Evolutionary conservation across 2,888 invertebrate genomes (phyloP), one percentile per base, ranked within the genome.

Genomic region (Meghimatium bilineatum): DNA sequence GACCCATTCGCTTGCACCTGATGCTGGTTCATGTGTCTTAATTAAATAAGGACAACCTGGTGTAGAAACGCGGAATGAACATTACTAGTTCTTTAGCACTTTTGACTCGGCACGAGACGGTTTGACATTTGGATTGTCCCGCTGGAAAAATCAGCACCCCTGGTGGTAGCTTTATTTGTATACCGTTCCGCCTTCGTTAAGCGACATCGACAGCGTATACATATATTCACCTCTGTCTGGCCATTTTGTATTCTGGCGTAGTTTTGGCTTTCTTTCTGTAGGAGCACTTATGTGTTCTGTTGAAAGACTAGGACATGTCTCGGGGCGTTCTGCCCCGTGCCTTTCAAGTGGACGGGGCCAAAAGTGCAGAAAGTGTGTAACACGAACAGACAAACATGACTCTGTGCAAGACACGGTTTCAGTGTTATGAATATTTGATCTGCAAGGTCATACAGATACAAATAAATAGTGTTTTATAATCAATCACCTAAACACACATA

Each of bases 111-210:
- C 32, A 60, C 36, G 77, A 60, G 63, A n/a, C 52, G 26, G 77
- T 32, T 38, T 77, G 77, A 77, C 77, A 77, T 36, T 60, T 63
- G 26, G 63, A 63, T 60, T 36, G 63, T 63, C 77, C 76, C 26
- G 63, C 10, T 32, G 36, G 36, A 36, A 77, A 63, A 60, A 32
- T 63, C 36, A n/a, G 36, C n/a, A 36, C 63, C 63, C 77, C 36
- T 60, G 36, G 77, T 38, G 60, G 23, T 60, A 2, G 77, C 36
- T 38, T 63, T 77, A 63, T 63, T 77, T 77, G 77, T 60, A 60
- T 63, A 77, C 38, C 38, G 36, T 38, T 26, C 14, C 14, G 52
- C n/a, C 63, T 38, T 38, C 34, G 60, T 60, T 63, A 20, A 36
- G 5, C 63, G 60, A 38, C 36, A 29, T 29, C 34, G 38, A 60